Conservation (phyloP, 2,888 invertebrate species). For the Panorpa germanica region DNA sequence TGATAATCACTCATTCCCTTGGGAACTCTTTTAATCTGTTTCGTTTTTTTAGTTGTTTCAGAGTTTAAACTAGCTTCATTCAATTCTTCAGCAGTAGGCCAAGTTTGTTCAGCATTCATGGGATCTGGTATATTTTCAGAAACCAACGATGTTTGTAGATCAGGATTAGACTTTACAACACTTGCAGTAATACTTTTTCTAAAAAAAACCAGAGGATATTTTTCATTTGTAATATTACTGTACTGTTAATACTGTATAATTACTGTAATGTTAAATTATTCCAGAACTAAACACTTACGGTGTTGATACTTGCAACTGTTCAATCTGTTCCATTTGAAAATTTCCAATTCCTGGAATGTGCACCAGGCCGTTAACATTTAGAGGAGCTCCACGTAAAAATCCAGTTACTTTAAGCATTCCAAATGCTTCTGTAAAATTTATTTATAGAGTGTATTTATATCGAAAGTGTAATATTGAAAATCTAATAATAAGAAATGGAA, state of each 20-base stretch:
- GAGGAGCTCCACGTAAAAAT: constrained; percentile 61
- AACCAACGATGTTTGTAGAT: constrained; percentile 52
- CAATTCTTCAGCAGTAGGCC: constrained; percentile 88
- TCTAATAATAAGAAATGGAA: background rate
- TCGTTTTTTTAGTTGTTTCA: constrained; percentile 33
- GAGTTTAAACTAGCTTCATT: constrained; percentile 35
- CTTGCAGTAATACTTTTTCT: constrained; percentile 22
- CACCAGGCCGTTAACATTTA: constrained; percentile 76
- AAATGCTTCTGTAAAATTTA: constrained; percentile 23
- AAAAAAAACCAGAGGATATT: constrained; percentile 1
- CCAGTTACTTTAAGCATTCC: constrained; percentile 72
- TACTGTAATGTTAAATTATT: background rate
- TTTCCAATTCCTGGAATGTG: constrained; percentile 88
- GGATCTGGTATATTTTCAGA: constrained; percentile 71
- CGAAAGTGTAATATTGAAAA: constrained; percentile 7
- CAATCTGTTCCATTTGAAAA: constrained; percentile 75
- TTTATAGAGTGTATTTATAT: constrained; percentile 13
- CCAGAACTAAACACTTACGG: background rate
- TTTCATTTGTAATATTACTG: constrained; percentile 1
- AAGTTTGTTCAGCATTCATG: constrained; percentile 92
- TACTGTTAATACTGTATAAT: constrained; percentile 3
- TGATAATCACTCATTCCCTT: constrained; percentile 97
- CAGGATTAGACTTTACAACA: constrained; percentile 37
- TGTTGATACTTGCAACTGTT: no score
- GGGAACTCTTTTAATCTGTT: constrained; percentile 63